Conservation (phyloP, 2,113 vertebrate genomes). For the Pelvicachromis taeniatus region DNA sequence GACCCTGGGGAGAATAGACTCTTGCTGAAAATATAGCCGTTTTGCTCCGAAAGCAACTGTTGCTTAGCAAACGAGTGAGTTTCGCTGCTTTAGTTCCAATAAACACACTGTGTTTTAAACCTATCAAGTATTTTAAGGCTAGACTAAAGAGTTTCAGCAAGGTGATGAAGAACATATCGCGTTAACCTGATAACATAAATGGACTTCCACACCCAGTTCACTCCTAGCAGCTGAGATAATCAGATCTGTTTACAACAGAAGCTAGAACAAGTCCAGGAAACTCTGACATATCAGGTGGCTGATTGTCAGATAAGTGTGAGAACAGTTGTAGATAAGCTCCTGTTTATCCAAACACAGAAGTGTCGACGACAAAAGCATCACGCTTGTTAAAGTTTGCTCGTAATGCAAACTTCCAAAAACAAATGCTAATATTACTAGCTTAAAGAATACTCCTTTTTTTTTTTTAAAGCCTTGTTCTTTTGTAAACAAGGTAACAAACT, state of each 20-base stretch:
- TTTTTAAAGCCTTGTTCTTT: not conserved
- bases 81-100: not conserved
- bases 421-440: not conserved
- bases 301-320: slow-evolving; percentile 59
- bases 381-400: not conserved
- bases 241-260: slow-evolving; percentile 52
- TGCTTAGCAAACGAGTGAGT: not conserved
- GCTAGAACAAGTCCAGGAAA: slow-evolving; percentile 46
- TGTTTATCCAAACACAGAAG: slow-evolving; percentile 16
- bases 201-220: slow-evolving; percentile 24
- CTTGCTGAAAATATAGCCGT: slow-evolving; percentile 46
- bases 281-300: slow-evolving; percentile 50
- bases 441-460: not conserved
- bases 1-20: slow-evolving; percentile 51
- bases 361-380: not conserved
- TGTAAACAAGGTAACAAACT: not conserved
- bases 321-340: slow-evolving; percentile 45
- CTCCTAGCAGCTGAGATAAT: slow-evolving; percentile 37
- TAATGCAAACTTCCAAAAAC: not conserved
- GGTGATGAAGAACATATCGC: not conserved
- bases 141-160: not conserved
- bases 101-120: not conserved
- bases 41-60: slow-evolving; percentile 42
- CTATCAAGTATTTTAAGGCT: not conserved
- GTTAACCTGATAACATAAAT: not conserved